Percentiles rank a stretch among this genome's conserved stretches.
Conservation (phyloP, 2,113 vertebrate species). For the Laticauda laticaudata region DNA sequence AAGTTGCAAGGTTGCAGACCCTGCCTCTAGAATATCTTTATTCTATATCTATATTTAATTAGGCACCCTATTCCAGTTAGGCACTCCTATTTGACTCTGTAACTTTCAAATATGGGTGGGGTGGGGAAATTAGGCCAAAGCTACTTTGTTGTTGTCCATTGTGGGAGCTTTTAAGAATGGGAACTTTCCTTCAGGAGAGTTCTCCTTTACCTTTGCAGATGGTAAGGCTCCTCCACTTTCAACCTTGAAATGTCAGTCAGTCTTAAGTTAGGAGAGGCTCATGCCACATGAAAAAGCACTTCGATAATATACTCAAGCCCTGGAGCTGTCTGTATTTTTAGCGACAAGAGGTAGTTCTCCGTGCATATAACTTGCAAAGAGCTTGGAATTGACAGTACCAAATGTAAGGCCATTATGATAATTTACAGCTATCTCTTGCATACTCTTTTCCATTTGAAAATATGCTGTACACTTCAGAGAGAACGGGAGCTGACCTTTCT, state of each 20-base stretch:
- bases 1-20: too few species aligned
- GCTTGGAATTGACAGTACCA: background rate
- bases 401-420: background rate
- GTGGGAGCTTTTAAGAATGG: background rate
- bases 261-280: background rate
- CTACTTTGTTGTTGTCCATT: background rate
- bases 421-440: background rate
- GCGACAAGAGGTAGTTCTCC: background rate
- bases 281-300: background rate
- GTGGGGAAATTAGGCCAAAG: background rate
- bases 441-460: accelerated
- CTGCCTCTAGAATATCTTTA: too few species aligned
- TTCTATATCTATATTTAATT: too few species aligned
- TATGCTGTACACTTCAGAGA: background rate
- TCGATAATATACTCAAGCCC: background rate
- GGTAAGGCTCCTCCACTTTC: too few species aligned
- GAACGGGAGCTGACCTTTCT: conserved; percentile 22
- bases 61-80: too few species aligned
- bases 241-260: background rate
- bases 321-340: background rate
- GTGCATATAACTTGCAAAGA: background rate
- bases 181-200: too few species aligned
- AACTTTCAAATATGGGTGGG: background rate
- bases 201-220: too few species aligned
- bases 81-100: background rate